Conservation (phyloP, 2,797 vertebrate species). For the Natrix natrix region DNA sequence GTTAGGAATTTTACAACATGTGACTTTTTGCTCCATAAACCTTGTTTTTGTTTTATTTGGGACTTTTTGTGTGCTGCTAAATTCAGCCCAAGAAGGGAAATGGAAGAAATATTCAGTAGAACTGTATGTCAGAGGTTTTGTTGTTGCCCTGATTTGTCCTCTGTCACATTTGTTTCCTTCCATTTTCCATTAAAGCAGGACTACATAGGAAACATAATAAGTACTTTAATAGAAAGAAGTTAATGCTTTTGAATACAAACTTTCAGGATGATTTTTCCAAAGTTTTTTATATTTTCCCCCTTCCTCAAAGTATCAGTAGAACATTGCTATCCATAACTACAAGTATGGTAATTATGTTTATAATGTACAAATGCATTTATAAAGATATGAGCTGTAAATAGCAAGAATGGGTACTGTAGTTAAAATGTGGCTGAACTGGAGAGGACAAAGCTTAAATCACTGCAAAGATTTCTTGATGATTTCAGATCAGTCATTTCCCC, state of each 20-base stretch:
- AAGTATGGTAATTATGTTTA: neutral
- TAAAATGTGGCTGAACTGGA: neutral
- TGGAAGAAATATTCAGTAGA: slow-evolving; percentile 46
- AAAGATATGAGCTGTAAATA: neutral
- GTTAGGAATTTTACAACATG: slow-evolving; percentile 27
- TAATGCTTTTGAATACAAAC: neutral
- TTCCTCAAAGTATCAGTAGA: neutral
- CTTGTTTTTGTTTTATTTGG: slow-evolving; percentile 17
- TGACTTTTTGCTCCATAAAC: neutral
- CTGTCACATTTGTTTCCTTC: slow-evolving; percentile 62
- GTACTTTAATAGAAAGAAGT: neutral
- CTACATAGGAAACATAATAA: neutral
- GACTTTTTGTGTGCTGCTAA: slow-evolving; percentile 28
- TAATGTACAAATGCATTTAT: neutral
- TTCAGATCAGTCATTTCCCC: neutral
- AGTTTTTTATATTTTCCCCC: neutral
- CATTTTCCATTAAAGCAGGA: slow-evolving; percentile 46
- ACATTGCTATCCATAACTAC: neutral
- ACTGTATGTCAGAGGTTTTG: slow-evolving; percentile 53
- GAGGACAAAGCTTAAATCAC: neutral
- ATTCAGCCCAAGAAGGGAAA: slow-evolving; percentile 51
- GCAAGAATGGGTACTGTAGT: neutral
- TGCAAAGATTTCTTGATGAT: neutral
- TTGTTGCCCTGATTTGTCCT: slow-evolving; percentile 49
- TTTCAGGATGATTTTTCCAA: neutral